Conservation (phyloP, 2,888 invertebrate species). For the Luperina testacea region DNA sequence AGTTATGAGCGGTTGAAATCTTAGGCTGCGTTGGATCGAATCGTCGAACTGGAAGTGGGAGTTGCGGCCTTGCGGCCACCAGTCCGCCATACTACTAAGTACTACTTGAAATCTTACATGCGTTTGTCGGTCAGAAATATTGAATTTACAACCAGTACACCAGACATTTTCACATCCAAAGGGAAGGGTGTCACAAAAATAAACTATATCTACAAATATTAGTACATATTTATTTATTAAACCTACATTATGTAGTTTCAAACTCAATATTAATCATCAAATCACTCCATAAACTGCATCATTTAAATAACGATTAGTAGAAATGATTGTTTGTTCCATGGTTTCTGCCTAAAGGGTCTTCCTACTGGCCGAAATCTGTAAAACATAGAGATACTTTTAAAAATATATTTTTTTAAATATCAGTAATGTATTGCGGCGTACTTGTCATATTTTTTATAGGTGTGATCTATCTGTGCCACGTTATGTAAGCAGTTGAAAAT, state of each 20-base stretch:
- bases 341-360: neutral
- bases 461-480: neutral
- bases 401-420: neutral
- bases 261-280: slow-evolving; percentile 3
- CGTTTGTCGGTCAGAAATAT: neutral
- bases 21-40: neutral
- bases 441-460: neutral
- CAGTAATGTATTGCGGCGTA: neutral
- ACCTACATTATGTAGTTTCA: neutral
- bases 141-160: neutral
- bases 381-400: neutral
- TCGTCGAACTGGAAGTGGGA: neutral
- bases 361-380: neutral
- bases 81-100: neutral
- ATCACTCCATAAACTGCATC: neutral
- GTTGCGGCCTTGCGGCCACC: neutral
- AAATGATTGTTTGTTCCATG: neutral
- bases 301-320: slow-evolving; percentile 1
- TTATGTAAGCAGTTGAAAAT: neutral
- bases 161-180: neutral
- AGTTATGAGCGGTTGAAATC: neutral
- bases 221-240: slow-evolving; percentile 11
- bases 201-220: slow-evolving; percentile 6
- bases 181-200: neutral
- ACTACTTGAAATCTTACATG: neutral